These are phyloP conservation scores for Eupithecia abbreviata DNA, from an alignment of 2,888 invertebrate species.

Conservation along the genomic window DNA sequence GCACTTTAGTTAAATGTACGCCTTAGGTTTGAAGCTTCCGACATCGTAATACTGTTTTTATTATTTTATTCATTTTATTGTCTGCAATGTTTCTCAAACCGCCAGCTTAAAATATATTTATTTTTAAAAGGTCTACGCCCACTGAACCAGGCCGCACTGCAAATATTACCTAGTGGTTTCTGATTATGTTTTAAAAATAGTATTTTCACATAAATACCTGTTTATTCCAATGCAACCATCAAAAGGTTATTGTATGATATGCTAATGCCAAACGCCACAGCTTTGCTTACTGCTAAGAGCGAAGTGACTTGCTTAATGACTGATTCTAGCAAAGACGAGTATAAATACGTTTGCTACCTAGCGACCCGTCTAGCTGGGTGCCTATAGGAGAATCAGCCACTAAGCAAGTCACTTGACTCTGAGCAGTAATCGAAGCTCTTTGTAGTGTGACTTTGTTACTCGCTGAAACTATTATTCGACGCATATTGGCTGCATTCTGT, in stretches of 20 bases:
- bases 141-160: conserved; percentile 31
- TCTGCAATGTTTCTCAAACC: conserved; percentile 37
- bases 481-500: not conserved
- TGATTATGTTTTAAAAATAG: not conserved
- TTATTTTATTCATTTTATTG: conserved; percentile 35
- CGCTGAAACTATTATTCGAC: not conserved
- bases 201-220: not conserved
- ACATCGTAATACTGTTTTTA: conserved; percentile 41
- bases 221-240: not conserved
- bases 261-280: too few species aligned
- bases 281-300: too few species aligned
- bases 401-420: too few species aligned
- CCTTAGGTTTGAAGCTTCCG: conserved; percentile 44
- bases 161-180: conserved; percentile 7
- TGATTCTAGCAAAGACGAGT: too few species aligned
- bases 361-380: too few species aligned
- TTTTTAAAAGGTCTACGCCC: conserved; percentile 25
- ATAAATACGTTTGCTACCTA: too few species aligned
- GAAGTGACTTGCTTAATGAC: too few species aligned
- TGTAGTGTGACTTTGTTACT: not conserved
- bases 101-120: conserved; percentile 30
- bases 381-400: too few species aligned
- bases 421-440: too few species aligned
- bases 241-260: not conserved
- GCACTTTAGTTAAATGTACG: conserved; percentile 47